phyloP scores from a whole-genome alignment of 1,140 invertebrate genomes.

The Penaeus vannamei region DNA sequence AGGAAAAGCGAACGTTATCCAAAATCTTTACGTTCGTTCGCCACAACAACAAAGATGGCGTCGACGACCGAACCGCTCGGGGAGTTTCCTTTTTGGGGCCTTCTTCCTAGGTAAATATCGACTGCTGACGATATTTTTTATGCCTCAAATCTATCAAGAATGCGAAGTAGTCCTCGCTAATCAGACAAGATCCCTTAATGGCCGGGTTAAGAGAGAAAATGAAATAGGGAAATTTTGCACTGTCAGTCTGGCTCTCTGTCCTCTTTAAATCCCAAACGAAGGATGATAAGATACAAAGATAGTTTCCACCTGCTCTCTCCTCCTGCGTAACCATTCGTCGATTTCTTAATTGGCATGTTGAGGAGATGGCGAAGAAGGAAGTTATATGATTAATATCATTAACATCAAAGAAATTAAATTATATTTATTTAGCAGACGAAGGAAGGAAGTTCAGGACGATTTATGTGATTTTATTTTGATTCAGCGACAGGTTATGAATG shows the following conservation, averaged over 20 bases:
- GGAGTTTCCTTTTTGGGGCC: constrained; percentile 57
- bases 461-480: too few relatives aligned
- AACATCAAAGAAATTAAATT: too few relatives aligned
- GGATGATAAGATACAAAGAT: not conserved
- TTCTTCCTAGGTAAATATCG: constrained; percentile 49
- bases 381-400: not conserved
- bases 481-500: too few relatives aligned
- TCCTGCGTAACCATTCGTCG: not conserved
- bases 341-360: not conserved
- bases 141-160: not conserved
- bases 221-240: not conserved
- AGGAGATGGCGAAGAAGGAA: not conserved
- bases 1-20: not conserved
- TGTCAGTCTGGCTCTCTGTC: too few relatives aligned
- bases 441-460: too few relatives aligned
- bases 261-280: too few relatives aligned
- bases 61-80: constrained; percentile 42
- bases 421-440: too few relatives aligned
- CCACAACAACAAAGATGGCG: constrained; percentile 65
- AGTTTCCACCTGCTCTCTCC: not conserved
- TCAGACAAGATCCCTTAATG: not conserved
- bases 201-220: not conserved
- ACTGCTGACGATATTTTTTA: not conserved
- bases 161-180: not conserved
- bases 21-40: not conserved